These are phyloP conservation scores for Anabacerthia variegaticeps DNA, from an alignment of 2,797 vertebrate species.

Conservation along the genomic window DNA sequence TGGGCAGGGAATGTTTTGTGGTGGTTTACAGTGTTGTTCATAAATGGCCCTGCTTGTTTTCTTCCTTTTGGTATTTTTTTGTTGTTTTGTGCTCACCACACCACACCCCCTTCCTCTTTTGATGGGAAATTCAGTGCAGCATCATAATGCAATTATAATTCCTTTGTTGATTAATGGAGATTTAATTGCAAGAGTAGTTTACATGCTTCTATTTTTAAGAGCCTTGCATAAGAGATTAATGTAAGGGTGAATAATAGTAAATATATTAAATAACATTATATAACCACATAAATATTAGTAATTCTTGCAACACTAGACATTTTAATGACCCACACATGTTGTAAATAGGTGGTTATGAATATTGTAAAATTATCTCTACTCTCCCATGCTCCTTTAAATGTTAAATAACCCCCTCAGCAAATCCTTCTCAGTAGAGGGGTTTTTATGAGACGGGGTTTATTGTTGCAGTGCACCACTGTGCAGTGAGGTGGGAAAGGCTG, in stretches of 20 bases:
- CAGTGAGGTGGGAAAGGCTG: neutral
- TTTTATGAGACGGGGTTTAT: neutral
- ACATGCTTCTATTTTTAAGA: slow-evolving; percentile 24
- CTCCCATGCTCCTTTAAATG: neutral
- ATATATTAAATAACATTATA: slow-evolving; percentile 18
- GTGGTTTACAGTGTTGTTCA: neutral
- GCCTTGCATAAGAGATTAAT: neutral
- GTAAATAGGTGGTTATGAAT: neutral
- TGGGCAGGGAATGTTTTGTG: neutral
- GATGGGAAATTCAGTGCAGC: neutral
- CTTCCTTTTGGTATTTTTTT: neutral
- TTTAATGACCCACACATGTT: neutral
- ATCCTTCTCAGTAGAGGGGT: neutral
- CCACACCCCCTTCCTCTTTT: neutral
- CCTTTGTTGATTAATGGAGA: neutral
- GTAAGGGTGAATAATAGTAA: neutral
- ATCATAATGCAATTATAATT: neutral
- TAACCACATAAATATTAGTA: slow-evolving; percentile 31
- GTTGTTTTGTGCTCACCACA: neutral
- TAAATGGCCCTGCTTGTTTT: neutral
- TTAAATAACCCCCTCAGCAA: neutral
- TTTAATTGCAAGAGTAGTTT: slow-evolving; percentile 47
- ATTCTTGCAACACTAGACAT: neutral
- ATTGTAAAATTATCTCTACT: neutral
- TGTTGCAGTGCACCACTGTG: neutral